Base-by-base conservation (phyloP, 2,888 invertebrate species). In the Arrhopalites spinosus region DNA sequence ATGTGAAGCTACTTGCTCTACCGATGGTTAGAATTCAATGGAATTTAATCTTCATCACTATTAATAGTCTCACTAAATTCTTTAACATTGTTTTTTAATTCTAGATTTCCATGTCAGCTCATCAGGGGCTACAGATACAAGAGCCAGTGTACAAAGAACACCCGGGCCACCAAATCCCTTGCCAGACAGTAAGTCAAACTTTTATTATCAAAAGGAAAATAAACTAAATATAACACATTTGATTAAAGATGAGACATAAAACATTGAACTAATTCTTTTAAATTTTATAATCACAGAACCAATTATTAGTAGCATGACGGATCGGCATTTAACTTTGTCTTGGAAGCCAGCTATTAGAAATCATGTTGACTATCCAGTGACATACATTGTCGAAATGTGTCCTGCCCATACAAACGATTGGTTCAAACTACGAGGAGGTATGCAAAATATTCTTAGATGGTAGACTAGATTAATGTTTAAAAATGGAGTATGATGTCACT, bases 361-460 rank as follows among this genome's bases (percentile, higher is more conserved):
- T 1, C 92, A 92, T 25, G 93, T 96, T 0, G 89, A 93, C 64
- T 91, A 92, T 83, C 96, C 96, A 0, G 94, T 97, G 75, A 96
- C 95, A 0, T 98, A 98, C 85, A 92, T 94, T 85, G 90, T 96
- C 81, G 98, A 99, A 88, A 94, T 95, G 91, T 92, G 94, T 85
- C 95, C 94, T 45, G 94, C 96, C 83, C 53, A 72, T 1, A 59
- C 61, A 45, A 66, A 72, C 27, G 72, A 78, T n/a, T 98, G 98
- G 98, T 92, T 92, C 85, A 93, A 94, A 0, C 92, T 93, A 0
- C 89, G 92, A 81, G 90, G 92, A 0, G 94, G 94, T 85, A 78
- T 79, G n/a, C n/a, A n/a, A n/a, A n/a, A n/a, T n/a, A n/a, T n/a
- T n/a, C n/a, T n/a, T n/a, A n/a, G n/a, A n/a, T n/a, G n/a, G n/a